Conservation (phyloP, 2,888 invertebrate species). For the Caenorhabditis macrosperma region DNA sequence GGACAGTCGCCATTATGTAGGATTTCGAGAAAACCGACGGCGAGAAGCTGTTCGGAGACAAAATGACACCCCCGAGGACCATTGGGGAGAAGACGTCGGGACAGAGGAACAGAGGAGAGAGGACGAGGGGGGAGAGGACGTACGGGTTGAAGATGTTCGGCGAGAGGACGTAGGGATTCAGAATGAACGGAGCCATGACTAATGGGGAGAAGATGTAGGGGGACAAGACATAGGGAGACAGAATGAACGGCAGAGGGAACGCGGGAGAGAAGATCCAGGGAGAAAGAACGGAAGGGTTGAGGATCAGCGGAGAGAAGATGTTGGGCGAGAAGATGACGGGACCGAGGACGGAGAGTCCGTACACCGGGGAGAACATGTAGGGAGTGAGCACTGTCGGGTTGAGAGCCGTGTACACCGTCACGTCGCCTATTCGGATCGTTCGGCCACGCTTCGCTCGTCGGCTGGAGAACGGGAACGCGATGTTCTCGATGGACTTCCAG, state of each 20-base stretch:
- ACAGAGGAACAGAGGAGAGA: slow-evolving; percentile 61
- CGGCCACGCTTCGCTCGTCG: slow-evolving; percentile 41
- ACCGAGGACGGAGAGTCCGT: too few species aligned
- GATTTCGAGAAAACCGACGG: slow-evolving; percentile 74
- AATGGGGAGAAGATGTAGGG: slow-evolving; percentile 69
- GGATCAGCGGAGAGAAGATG: slow-evolving; percentile 74
- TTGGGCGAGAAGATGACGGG: slow-evolving; percentile 77
- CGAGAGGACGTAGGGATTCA: slow-evolving; percentile 72
- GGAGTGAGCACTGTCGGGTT: too few species aligned
- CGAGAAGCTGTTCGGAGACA: slow-evolving; percentile 74
- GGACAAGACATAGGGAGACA: slow-evolving; percentile 69
- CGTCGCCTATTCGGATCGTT: neutral
- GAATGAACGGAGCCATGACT: slow-evolving; percentile 73
- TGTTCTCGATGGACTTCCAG: slow-evolving; percentile 57
- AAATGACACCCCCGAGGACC: slow-evolving; percentile 72
- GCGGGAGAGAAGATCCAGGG: slow-evolving; percentile 74
- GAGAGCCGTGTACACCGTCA: slow-evolving; percentile 52
- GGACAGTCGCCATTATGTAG: slow-evolving; percentile 73
- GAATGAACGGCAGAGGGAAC: slow-evolving; percentile 72
- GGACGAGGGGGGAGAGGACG: slow-evolving; percentile 72
- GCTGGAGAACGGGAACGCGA: slow-evolving; percentile 32
- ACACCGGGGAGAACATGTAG: too few species aligned
- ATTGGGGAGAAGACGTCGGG: slow-evolving; percentile 66
- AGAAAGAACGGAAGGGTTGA: slow-evolving; percentile 71
- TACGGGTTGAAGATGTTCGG: slow-evolving; percentile 77